These are phyloP conservation scores for Argyrosomus regius DNA, from an alignment of 2,797 vertebrate genomes.

Conservation along the genomic window DNA sequence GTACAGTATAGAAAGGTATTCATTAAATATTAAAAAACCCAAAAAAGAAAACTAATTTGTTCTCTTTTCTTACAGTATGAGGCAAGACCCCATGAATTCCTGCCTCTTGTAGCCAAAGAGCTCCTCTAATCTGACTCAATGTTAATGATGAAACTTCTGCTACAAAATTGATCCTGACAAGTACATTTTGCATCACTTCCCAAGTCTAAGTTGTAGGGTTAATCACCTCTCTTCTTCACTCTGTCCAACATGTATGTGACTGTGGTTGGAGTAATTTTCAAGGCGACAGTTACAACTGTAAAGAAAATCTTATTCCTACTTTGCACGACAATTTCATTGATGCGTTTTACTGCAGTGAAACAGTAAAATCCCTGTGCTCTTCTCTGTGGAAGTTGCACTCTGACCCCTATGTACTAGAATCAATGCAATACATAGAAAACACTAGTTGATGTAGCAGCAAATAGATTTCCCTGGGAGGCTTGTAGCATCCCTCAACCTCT, in stretches of 20 bases:
- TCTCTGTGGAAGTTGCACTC: neutral
- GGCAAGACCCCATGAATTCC: neutral
- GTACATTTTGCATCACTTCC: no score
- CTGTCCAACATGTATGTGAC: neutral
- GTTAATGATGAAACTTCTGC: no score
- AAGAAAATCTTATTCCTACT: neutral
- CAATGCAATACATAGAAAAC: conserved; percentile 21
- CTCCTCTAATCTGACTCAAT: neutral
- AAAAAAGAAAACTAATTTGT: neutral
- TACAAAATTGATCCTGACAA: no score
- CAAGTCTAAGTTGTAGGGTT: no score
- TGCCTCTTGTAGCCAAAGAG: neutral
- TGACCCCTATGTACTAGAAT: conserved; percentile 15
- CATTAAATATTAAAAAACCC: conserved; percentile 8
- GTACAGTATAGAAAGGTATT: neutral
- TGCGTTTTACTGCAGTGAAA: neutral
- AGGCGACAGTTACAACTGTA: conserved; percentile 1
- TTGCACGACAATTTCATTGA: neutral
- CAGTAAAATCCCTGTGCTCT: conserved; percentile 8
- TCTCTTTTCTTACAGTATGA: conserved; percentile 4
- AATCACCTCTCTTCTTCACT: no score
- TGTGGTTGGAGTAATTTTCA: neutral
- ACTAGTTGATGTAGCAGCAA: conserved; percentile 4
- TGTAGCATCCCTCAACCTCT: conserved; percentile 25
- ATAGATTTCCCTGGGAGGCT: conserved; percentile 31